Evolutionary conservation across 2,797 vertebrate species (phyloP).

Genomic region (Pelobates cultripes): DNA sequence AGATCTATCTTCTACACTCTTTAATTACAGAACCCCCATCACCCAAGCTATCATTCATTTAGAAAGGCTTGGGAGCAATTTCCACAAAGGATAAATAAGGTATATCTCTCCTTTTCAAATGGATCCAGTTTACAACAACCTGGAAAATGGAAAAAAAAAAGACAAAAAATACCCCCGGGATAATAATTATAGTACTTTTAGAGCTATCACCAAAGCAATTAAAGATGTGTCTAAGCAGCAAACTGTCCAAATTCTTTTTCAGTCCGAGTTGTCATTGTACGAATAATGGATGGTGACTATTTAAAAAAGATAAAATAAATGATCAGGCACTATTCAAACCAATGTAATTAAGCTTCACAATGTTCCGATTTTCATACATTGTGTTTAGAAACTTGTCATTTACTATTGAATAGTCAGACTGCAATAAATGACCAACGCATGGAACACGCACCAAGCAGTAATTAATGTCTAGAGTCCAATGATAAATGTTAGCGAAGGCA

Average conservation of each 20-base stretch:
- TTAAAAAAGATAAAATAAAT: slow-evolving; percentile 39
- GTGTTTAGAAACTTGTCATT: slow-evolving; percentile 16
- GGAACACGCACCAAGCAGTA: slow-evolving; percentile 6
- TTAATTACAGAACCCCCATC: slow-evolving; percentile 34
- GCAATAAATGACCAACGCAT: slow-evolving; percentile 23
- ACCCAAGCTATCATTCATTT: slow-evolving; percentile 22
- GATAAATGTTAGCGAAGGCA: slow-evolving; percentile 1
- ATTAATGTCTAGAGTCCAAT: slow-evolving; percentile 32
- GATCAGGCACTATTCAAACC: slow-evolving; percentile 22
- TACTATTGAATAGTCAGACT: slow-evolving; percentile 20
- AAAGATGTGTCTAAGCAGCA: background rate
- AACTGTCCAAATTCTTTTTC: slow-evolving; percentile 11
- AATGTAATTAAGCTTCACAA: slow-evolving; percentile 30
- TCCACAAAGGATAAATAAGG: background rate
- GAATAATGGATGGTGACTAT: slow-evolving; percentile 8
- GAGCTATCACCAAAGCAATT: slow-evolving; percentile 8
- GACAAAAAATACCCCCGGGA: background rate
- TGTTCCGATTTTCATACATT: slow-evolving; percentile 4
- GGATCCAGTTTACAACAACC: slow-evolving; percentile 21
- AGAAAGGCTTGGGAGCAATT: slow-evolving; percentile 28
- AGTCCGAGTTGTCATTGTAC: slow-evolving; percentile 10
- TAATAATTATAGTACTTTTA: background rate
- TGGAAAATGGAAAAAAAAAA: background rate
- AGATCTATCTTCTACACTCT: slow-evolving; percentile 19
- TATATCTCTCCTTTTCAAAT: slow-evolving; percentile 24